Evolutionary conservation across 2,888 invertebrate species (phyloP), one percentile per base, ranked within the genome.

Genomic region (Melolontha melolontha): DNA sequence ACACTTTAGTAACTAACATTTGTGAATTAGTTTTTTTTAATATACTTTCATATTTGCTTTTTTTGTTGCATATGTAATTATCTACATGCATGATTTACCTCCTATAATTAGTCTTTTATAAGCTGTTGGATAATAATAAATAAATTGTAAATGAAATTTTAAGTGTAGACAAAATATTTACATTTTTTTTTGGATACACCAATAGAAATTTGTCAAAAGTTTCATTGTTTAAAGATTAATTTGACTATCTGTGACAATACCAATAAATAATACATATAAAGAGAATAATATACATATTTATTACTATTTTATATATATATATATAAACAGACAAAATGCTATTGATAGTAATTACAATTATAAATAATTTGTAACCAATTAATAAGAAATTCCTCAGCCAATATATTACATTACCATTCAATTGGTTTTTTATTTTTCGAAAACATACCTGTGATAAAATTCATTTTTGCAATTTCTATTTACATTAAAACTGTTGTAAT

Each of bases 261-360:
- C 34, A 55, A 7, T 27, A 57, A 57, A 40, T n/a, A 55, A 49
- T 34, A 55, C 22, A 12, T 40, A 14, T 2, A 22, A 27, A 16
- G 44, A 69, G 66, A 69, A 73, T 69, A 72, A 73, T 73, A 74
- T 74, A 74, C 74, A 74, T 70, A 67, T 74, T 74, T 74, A 72
- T 71, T 74, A 70, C 70, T 73, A 70, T 47, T 72, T 49, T 51
- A 40, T 49, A 52, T 68, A 59, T 40, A 66, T 65, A 72, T 71
- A 70, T 74, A 76, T 74, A 74, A 74, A 75, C 75, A n/a, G n/a
- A n/a, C n/a, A n/a, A n/a, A 74, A 76, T 75, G 75, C 74, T 72
- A 71, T 71, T 71, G 54, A 65, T 68, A 62, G 40, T 66, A 59
- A 59, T 59, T 59, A 66, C 57, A 50, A 49, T 41, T 34, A 57